Evolutionary conservation across 2,113 vertebrate species (phyloP).

Genomic region (Ameiurus melas): DNA sequence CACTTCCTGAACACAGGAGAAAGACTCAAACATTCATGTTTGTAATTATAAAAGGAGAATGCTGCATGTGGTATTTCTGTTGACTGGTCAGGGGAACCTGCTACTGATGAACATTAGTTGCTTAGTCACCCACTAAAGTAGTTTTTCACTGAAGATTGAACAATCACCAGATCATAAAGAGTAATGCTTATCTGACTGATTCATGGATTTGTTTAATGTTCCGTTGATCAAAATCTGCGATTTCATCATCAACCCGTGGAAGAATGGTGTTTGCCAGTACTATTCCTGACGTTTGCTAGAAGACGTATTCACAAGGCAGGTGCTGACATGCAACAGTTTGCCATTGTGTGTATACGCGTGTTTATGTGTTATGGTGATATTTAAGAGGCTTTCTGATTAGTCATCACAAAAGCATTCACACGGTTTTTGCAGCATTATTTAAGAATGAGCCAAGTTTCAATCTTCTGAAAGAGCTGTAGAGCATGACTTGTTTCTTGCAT

Average conservation of each 20-base stretch:
- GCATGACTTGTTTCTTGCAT: background rate
- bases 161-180: background rate
- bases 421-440: background rate
- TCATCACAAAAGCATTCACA: background rate
- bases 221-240: background rate
- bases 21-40: background rate
- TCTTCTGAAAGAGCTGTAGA: background rate
- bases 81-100: background rate
- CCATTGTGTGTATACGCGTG: background rate
- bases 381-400: background rate
- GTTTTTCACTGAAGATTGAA: background rate
- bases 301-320: slow-evolving; percentile 9
- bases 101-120: background rate
- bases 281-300: slow-evolving; percentile 1
- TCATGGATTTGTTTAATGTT: background rate
- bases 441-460: background rate
- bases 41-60: background rate
- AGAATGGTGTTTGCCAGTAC: background rate
- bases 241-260: background rate
- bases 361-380: background rate
- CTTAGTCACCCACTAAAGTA: background rate
- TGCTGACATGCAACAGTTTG: slow-evolving; percentile 36
- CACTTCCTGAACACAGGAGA: background rate
- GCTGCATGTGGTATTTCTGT: background rate
- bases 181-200: background rate